Evolutionary conservation across 2,797 vertebrate species (phyloP), one percentile per base, ranked within the genome.

Genomic region (Heteromormyrus szaboi): DNA sequence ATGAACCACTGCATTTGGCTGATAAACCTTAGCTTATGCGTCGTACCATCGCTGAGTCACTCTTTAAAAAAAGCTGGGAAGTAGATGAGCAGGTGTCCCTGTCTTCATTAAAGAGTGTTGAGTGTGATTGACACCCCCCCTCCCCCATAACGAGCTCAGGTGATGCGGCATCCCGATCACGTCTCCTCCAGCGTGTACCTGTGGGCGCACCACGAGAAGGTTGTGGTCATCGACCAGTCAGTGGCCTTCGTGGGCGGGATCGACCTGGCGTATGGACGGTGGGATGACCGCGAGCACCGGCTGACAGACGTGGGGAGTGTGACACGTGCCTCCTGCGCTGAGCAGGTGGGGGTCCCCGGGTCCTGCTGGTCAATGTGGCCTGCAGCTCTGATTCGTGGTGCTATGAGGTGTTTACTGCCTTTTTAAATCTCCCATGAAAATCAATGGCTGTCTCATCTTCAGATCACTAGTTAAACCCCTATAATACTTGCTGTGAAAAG

Each of bases 131-230:
- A n/a, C 72, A 37, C 0, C 25, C 4, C 22, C 37, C 72, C 68
- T 2, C 33, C 29, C n/a, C 25, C 25, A 2, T 72, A 33, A 17
- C 12, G 2, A 17, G 8, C 12, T 0, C 90, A 99, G 99, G 98
- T 99, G 92, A 99, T 99, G 98, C 97, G 99, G 41, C 98, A 99
- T 89, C 99, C 99, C 0, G 99, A 99, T 91, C 99, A 99, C 0
- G 97, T 99, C 48, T 99, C 98, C 0, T 99, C 99, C 54, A 97
- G 96, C 0, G 97, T 99, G 3, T 99, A 99, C 89, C 95, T 99
- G 87, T 99, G 99, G 99, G 98, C 99, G 46, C 99, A 99, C 90
- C 99, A 99, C 0, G 99, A 99, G 95, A 99, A 99, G 91, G 95
- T 99, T 0, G 93, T 99, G 0, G 93, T 99, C 0, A 92, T 99